Base-by-base conservation (phyloP, 2,797 vertebrate genomes). In the Gambusia yucatana region DNA sequence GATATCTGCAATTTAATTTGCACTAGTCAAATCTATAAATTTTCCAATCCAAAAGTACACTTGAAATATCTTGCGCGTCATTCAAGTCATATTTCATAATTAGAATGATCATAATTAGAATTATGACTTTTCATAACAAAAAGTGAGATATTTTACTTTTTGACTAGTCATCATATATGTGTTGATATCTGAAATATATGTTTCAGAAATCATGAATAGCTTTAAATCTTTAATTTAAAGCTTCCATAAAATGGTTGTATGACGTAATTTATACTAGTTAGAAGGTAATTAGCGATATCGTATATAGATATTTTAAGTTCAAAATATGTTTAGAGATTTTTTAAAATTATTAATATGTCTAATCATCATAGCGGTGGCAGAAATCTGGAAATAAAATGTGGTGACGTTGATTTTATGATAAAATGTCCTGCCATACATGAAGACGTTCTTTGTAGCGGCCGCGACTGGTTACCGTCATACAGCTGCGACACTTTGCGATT, bases 401-500 rank as follows among this genome's bases (percentile, higher is more conserved):
- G 25, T 13, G 52, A 55, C 1, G 0, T 28, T 4, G 52, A n/a
- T 57, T 57, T 28, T 28, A 28, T 57, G 25, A n/a, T 57, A 57
- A 57, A 28, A 57, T 10, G 25, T n/a, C 52, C 25, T 57, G 25
- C 25, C 52, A 11, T 28, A 28, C 25, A 1, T 0, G 52, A 3
- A 55, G 52, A n/a, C 52, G 52, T 25, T 1, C 3, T n/a, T 55
- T 3, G 25, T 57, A 4, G 16, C 17, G 16, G 8, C 63, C 25
- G 14, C 59, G 30, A 2, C 59, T 63, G 36, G 63, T 4, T 13
- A 11, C 0, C 36, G 93, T 93, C 87, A 90, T 28, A 78, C 14
- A 6, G 0, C 59, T 57, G 91, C 91, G 92, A 92, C 95, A 14
- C 71, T 39, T 74, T 36, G 61, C 72, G 50, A 72, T 80, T 85